Evolutionary conservation across 2,113 vertebrate genomes (phyloP).

Genomic region (Lamprotornis superbus): DNA sequence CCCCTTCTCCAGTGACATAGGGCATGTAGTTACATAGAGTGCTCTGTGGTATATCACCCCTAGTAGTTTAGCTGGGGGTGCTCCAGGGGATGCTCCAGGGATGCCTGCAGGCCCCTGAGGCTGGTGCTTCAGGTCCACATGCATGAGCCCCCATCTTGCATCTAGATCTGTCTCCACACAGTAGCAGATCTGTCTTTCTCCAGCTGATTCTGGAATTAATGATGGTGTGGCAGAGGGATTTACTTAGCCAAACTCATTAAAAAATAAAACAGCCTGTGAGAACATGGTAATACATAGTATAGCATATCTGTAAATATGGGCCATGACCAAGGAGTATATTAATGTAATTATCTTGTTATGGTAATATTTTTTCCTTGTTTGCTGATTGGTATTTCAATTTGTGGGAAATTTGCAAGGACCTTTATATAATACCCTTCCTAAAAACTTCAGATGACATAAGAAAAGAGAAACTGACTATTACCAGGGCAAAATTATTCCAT

Average conservation of each 20-base stretch:
- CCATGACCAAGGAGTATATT: not conserved
- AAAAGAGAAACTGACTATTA: not conserved
- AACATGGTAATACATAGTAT: not conserved
- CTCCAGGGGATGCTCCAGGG: not conserved
- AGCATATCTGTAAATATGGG: not conserved
- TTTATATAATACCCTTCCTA: not conserved
- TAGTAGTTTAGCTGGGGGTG: not conserved
- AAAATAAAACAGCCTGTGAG: not conserved
- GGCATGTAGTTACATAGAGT: rapidly evolving
- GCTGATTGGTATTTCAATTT: not conserved
- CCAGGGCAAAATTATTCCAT: not conserved
- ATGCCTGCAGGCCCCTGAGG: not conserved
- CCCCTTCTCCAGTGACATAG: not conserved
- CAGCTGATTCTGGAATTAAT: not conserved
- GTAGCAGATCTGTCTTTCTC: not conserved
- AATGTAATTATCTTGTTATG: not conserved
- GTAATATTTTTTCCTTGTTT: not conserved
- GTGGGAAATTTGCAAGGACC: not conserved
- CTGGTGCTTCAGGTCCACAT: rapidly evolving
- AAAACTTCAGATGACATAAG: not conserved
- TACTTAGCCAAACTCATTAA: not conserved
- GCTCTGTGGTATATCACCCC: rapidly evolving
- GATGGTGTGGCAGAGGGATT: not conserved
- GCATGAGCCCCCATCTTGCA: not conserved
- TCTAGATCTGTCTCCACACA: not conserved